Evolutionary conservation across 2,797 vertebrate genomes (phyloP), one percentile per base, ranked within the genome.

Genomic region (Lutjanus argentimaculatus): DNA sequence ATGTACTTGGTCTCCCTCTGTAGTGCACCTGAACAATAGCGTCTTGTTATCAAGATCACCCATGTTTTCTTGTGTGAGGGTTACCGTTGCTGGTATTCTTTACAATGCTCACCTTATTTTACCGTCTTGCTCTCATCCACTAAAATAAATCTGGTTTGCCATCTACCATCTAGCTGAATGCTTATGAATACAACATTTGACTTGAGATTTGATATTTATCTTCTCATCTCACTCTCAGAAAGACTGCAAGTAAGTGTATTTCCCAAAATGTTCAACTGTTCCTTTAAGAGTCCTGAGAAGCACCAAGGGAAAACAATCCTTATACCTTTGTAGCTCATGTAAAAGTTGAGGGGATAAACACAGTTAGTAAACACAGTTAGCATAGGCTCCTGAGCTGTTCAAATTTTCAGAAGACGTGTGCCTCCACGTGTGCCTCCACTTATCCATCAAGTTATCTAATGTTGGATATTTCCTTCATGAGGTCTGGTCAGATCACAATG

Each of bases 401-500:
- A 0, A 0, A 11, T 53, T 61, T 61, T 15, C 69, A 16, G 36
- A 69, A 48, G 25, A 52, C 6, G 3, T 15, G 22, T 1, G 53
- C 42, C 7, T 66, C 30, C 49, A 25, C 55, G 8, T 15, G 22
- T 1, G 53, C 42, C 7, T 66, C 30, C 49, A 25, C 55, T 25
- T 25, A 25, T 25, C 25, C 3, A 10, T 62, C 19, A 19, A 15
- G 3, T 78, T 65, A 53, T 53, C 43, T 69, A 72, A 75, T 25
- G 8, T 40, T 52, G 40, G 2, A 73, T 71, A 58, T 42, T 77
- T 72, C 15, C 45, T 45, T 53, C 51, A 17, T 36, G 77, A 79
- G 67, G 57, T 83, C 48, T 67, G 45, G 15, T 36, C 14, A 73
- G 30, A 40, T 67, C 8, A 51, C 75, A 65, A 61, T 56, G 55